Base-by-base conservation (phyloP, 2,888 invertebrate species). In the Pachycephus smyrnensis region DNA sequence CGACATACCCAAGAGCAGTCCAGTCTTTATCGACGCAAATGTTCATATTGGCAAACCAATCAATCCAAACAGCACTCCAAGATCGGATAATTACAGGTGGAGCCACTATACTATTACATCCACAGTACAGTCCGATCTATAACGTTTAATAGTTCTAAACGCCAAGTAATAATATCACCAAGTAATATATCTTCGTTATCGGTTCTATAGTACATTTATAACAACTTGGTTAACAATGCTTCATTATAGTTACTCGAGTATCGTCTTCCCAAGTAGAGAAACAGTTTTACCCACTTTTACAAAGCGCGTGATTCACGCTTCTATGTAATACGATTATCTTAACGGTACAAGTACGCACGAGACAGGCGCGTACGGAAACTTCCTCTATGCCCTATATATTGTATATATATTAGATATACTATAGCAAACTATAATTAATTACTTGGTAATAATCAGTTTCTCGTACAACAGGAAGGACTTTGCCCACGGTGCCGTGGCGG, bases 71-170 rank as follows among this genome's bases (percentile, higher is more conserved):
- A 85, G 91, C 30, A 88, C 89, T 0, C 89, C 90, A 71, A 90
- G 90, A 80, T 92, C 93, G 74, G 95, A 95, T 90, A 96, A 96
- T 93, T 95, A 96, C 92, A 93, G 96, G 86, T 93, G 94, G 71
- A 37, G 71, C 31, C 9, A 23, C 55, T 55, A 55, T 55, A 55
- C 55, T 55, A 9, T 55, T 55, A 9, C 55, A 55, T 23, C 55
- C 55, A 55, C 6, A 55, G 23, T 55, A 55, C 55, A 55, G 55
- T 55, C 23, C 2, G 23, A 23, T 23, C 9, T 0, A 23, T 55
- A 55, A 55, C 23, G 23, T 55, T 23, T 55, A 55, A 55, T 55
- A 23, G 9, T 23, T 55, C 55, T 55, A 23, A 23, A 55, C 23
- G 0, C 23, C 55, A 55, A 55, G n/a, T n/a, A n/a, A n/a, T n/a